phyloP scores from a whole-genome alignment of 2,888 invertebrate species.

The Tipula helvola region DNA sequence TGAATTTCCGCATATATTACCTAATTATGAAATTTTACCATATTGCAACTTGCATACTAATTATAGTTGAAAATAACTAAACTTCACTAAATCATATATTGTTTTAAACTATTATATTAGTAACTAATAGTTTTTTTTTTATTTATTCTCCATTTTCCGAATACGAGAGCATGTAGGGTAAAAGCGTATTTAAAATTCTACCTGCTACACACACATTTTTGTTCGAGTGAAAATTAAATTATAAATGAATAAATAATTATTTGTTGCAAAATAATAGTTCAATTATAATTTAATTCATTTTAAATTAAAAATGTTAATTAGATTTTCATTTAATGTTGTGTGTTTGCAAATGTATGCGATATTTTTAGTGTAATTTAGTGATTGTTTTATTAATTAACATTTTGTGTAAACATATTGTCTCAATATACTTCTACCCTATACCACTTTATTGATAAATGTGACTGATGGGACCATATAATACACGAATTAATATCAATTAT shows the following conservation, averaged over 20 bases:
- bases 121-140: no score
- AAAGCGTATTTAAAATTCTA: neutral
- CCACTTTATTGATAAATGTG: neutral
- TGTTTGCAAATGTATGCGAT: neutral
- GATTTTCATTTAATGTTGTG: neutral
- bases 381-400: neutral
- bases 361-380: neutral
- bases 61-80: no score
- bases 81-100: no score
- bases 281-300: neutral
- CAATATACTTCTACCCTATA: neutral
- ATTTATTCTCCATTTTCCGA: no score
- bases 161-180: no score
- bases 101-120: no score
- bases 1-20: no score
- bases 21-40: no score
- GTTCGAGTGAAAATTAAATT: neutral
- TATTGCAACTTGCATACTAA: no score
- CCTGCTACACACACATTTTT: neutral
- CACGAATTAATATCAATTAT: neutral
- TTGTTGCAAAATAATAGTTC: neutral
- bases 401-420: neutral
- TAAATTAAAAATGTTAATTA: neutral
- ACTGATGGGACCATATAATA: neutral
- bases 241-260: neutral